phyloP scores from a whole-genome alignment of 1,140 invertebrate genomes.

The Drosophila takahashii region DNA sequence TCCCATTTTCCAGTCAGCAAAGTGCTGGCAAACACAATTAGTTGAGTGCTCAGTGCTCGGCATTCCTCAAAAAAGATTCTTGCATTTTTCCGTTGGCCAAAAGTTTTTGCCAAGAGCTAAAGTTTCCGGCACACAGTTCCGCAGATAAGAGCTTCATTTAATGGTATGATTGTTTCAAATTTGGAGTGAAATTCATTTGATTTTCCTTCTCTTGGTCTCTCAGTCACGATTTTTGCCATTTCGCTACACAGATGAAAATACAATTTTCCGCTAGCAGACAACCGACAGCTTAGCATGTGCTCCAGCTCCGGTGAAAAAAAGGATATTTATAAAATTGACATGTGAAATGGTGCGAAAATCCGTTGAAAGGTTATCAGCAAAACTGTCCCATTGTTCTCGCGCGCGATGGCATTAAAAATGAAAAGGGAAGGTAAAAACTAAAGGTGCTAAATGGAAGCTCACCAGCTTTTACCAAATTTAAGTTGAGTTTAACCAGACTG shows the following conservation, averaged over 20 bases:
- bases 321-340: slow-evolving; percentile 25
- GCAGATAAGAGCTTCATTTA: slow-evolving; percentile 36
- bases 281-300: slow-evolving; percentile 42
- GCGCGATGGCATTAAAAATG: slow-evolving; percentile 10
- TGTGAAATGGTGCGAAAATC: slow-evolving; percentile 53
- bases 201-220: not conserved
- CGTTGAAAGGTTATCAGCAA: slow-evolving; percentile 39
- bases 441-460: slow-evolving; percentile 25
- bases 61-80: slow-evolving; percentile 26
- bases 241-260: slow-evolving; percentile 24
- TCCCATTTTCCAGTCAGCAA: slow-evolving; percentile 39
- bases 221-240: slow-evolving; percentile 28
- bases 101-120: slow-evolving; percentile 23
- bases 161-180: slow-evolving; percentile 50
- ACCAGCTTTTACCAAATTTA: slow-evolving; percentile 21
- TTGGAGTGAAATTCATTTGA: slow-evolving; percentile 30
- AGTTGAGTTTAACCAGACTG: slow-evolving; percentile 22
- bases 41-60: slow-evolving; percentile 40
- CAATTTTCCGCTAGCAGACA: slow-evolving; percentile 41
- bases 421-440: not conserved
- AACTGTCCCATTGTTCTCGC: slow-evolving; percentile 34
- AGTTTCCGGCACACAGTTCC: slow-evolving; percentile 21
- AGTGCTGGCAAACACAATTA: slow-evolving; percentile 62
- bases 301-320: slow-evolving; percentile 13
- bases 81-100: not conserved